phyloP scores from a whole-genome alignment of 2,797 vertebrate genomes.

The Girardinus metallicus region DNA sequence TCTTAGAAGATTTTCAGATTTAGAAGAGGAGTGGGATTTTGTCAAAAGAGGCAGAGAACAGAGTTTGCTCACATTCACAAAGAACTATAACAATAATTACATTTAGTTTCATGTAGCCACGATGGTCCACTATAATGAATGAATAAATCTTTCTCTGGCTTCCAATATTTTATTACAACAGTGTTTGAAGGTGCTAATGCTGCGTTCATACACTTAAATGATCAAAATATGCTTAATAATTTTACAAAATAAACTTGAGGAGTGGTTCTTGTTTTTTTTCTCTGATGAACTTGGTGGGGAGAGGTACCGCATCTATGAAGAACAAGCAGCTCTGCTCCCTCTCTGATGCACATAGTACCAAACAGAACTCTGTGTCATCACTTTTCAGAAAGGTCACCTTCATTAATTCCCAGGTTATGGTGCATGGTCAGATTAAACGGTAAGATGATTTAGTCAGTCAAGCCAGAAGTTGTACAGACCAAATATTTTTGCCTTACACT shows the following conservation, averaged over 20 bases:
- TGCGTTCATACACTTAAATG: neutral
- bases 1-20: neutral
- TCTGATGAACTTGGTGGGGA: neutral
- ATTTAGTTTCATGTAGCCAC: neutral
- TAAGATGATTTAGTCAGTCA: constrained; percentile 24
- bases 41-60: neutral
- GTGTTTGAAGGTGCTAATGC: neutral
- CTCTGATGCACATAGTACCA: constrained; percentile 8
- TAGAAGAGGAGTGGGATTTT: neutral
- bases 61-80: neutral
- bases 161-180: neutral
- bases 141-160: neutral
- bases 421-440: constrained; percentile 26
- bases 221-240: neutral
- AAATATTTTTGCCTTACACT: constrained; percentile 32
- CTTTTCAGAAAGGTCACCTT: constrained; percentile 13
- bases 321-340: neutral
- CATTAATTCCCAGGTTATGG: neutral
- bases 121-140: neutral
- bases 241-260: neutral
- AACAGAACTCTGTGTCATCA: constrained; percentile 18
- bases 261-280: neutral
- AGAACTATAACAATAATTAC: neutral
- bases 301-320: neutral
- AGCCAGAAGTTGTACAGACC: constrained; percentile 31